Evolutionary conservation across 2,113 vertebrate species (phyloP).

Genomic region (Rhinopomastus cyanomelas): DNA sequence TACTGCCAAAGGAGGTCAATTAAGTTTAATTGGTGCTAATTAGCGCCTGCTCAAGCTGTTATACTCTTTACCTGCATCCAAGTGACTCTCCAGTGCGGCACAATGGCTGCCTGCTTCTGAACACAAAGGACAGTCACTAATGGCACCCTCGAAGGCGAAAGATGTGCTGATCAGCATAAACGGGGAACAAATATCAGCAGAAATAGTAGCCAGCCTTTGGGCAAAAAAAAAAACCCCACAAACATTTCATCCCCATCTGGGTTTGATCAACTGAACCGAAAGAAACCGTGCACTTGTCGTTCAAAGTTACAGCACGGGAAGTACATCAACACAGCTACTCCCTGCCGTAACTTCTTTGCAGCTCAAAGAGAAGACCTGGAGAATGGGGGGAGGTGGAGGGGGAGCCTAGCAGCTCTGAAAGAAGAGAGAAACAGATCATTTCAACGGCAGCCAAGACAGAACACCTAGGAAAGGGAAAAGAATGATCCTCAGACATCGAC

Average conservation of each 20-base stretch:
- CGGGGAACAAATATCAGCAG: slow-evolving; percentile 9
- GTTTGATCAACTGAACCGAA: slow-evolving; percentile 43
- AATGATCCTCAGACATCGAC: not conserved
- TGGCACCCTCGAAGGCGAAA: slow-evolving; percentile 61
- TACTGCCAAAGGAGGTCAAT: slow-evolving; percentile 66
- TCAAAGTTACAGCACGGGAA: not conserved
- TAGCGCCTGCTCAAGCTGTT: slow-evolving; percentile 67
- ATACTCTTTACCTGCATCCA: slow-evolving; percentile 66
- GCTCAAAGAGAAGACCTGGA: not conserved
- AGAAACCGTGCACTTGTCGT: slow-evolving; percentile 13
- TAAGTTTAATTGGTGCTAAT: slow-evolving; percentile 71
- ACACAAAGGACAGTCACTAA: slow-evolving; percentile 56
- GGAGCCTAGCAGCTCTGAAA: not conserved
- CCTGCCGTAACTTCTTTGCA: not conserved
- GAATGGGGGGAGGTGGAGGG: not conserved
- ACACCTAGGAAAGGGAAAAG: not conserved
- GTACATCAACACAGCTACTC: slow-evolving; percentile 17
- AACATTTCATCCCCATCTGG: slow-evolving; percentile 19
- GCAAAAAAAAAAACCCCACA: not conserved
- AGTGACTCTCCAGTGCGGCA: slow-evolving; percentile 56
- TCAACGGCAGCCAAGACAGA: not conserved
- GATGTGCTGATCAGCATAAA: slow-evolving; percentile 56
- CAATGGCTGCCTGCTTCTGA: slow-evolving; percentile 60
- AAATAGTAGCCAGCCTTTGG: slow-evolving; percentile 13
- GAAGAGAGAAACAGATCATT: not conserved